Base-by-base conservation (phyloP, 2,888 invertebrate genomes). In the Nymphalis c-album region DNA sequence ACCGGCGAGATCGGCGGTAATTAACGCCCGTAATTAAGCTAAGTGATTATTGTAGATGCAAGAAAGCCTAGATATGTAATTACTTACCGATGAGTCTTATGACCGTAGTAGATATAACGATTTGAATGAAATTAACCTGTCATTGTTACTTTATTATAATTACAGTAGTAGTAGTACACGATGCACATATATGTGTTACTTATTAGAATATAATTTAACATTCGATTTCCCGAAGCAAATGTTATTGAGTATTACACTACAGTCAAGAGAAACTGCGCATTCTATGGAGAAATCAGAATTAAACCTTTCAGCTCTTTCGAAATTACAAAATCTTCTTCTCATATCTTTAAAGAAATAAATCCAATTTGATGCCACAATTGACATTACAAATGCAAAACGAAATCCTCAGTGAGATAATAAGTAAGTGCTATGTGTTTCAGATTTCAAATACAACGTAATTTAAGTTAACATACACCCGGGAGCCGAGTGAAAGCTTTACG, bases 21-120 rank as follows among this genome's bases (percentile, higher is more conserved):
- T 92, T 91, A 92, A 91, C 90, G 85, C 84, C 84, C 80, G 86
- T 91, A 91, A 92, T 92, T 92, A 91, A 89, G 85, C 87, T 89
- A 90, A 92, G 92, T 92, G 91, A 90, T 89, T 90, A 90, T 88
- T 87, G 88, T 86, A 87, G 84, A 80, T 81, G 80, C 81, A 81
- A 85, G 83, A 83, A 68, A 62, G 65, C 64, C 59, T 69, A 70
- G 64, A 53, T 63, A 64, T 64, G 64, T 62, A 67, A 70, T 67
- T 64, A 70, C 61, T 58, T 60, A 59, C 62, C 47, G 48, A 47
- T 62, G 59, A 45, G 51, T 26, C 60, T 58, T 63, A 16, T 46
- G 69, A 74, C 58, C 64, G 63, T 66, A 48, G 63, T 66, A 48
- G 58, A 58, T 67, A 63, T 40, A 61, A 51, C 31, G n/a, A 59